Evolutionary conservation across 2,797 vertebrate species (phyloP), one percentile per base, ranked within the genome.

Genomic region (Pseudopleuronectes americanus): DNA sequence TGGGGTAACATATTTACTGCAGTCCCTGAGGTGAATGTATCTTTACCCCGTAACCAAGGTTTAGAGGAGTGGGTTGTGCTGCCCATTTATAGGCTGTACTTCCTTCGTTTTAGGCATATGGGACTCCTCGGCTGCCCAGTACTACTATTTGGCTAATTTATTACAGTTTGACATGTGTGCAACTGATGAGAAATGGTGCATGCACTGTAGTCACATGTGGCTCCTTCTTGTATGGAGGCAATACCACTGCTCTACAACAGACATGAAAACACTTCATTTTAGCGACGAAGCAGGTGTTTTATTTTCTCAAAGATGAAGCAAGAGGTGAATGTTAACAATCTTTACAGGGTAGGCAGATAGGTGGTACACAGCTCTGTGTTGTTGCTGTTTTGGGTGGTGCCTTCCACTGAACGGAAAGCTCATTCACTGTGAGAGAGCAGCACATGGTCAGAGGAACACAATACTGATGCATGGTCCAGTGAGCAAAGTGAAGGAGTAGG

Each of bases 361-460:
- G 65, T 47, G 61, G 56, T 28, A 53, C 51, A 65, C 57, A 38
- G 57, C 56, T 74, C 19, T 38, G 67, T 4, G 10, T 63, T 72
- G 76, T 72, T 74, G 70, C 65, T 79, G 80, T 79, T 85, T 84
- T 80, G 87, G 87, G 87, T 86, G 87, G 74, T 80, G 88, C 77
- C 84, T 79, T 60, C 64, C 56, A 71, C 64, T 28, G 12, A 47
- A 28, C 1, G 17, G 17, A 31, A 61, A n/a, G 57, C 71, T 75
- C 68, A 61, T 76, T 73, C 59, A 64, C 67, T 52, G 47, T 69
- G 67, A 61, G 80, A 85, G 73, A 74, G 75, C 43, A 78, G 84
- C 86, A 87, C 87, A 83, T 91, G 87, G 81, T 89, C 74, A 75
- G 70, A 38, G 64, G 74, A 68, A 83, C 73, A 84, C 84, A 84